A percentile compares a stretch with the other conserved stretches of the same genome.
phyloP scores from a whole-genome alignment of 2,113 vertebrate genomes.

The Zosterops lateralis region DNA sequence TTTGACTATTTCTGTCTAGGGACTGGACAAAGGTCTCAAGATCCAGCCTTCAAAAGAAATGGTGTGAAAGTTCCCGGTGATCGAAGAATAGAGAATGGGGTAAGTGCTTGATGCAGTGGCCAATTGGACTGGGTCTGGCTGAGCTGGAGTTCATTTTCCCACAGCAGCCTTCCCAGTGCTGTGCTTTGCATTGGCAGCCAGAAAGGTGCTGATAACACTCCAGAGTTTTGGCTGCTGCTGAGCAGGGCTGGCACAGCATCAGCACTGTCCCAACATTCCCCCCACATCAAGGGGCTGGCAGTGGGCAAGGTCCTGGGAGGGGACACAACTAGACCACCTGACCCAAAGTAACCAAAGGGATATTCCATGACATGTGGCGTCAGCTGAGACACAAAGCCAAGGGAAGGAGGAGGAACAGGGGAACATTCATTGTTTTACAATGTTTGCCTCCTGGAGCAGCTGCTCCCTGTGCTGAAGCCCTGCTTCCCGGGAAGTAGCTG shows the following conservation, averaged over 20 bases:
- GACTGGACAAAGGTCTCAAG: constrained; percentile 80
- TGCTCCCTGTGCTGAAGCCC: background rate
- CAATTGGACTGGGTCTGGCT: background rate
- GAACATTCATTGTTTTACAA: background rate
- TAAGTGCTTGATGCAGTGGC: constrained; percentile 64
- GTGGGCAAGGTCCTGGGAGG: background rate
- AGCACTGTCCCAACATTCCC: background rate
- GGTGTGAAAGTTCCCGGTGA: constrained; percentile 84
- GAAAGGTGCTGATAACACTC: background rate
- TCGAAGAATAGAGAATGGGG: constrained; percentile 91
- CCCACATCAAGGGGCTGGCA: background rate
- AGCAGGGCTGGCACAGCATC: background rate
- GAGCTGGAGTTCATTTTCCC: background rate
- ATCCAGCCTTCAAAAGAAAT: constrained; percentile 83
- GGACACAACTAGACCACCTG: background rate
- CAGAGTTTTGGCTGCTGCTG: background rate
- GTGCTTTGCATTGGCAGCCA: background rate
- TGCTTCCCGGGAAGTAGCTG: background rate
- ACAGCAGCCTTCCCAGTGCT: background rate
- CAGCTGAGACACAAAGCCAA: background rate
- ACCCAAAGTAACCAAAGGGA: background rate
- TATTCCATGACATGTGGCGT: background rate
- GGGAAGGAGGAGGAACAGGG: background rate
- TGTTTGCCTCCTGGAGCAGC: background rate
- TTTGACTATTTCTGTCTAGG: constrained; percentile 23